Evolutionary conservation across 2,888 invertebrate genomes (phyloP).

Genomic region (Orthonychiurus folsomi): DNA sequence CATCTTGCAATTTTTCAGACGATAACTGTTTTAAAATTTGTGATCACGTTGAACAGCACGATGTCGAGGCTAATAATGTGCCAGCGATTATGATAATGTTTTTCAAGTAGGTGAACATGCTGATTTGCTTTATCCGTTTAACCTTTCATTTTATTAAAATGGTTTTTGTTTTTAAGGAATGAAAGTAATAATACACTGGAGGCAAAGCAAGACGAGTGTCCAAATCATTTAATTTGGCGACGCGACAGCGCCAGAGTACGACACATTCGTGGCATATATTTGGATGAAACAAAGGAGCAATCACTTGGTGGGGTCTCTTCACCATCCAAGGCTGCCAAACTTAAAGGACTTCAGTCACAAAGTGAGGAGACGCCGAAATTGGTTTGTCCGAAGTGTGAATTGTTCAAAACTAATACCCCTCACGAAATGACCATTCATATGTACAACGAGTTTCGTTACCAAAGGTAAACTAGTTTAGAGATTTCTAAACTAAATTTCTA

Average conservation of each 20-base stretch:
- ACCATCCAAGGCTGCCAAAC: not conserved
- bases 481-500: not conserved
- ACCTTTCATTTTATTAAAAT: no score
- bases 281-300: constrained; percentile 38
- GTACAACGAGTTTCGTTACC: constrained; percentile 58
- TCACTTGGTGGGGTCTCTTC: constrained; percentile 2
- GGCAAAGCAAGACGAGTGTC: constrained; percentile 17
- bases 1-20: constrained; percentile 48
- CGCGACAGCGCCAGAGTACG: constrained; percentile 52
- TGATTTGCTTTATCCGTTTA: no score
- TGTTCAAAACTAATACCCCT: constrained; percentile 51
- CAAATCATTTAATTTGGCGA: constrained; percentile 51
- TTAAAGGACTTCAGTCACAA: not conserved
- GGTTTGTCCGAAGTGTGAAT: constrained; percentile 54
- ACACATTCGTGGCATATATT: constrained; percentile 54
- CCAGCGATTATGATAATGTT: constrained; percentile 7
- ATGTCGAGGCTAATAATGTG: not conserved
- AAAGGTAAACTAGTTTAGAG: constrained; percentile 50
- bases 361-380: constrained; percentile 10
- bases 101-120: constrained; percentile 40
- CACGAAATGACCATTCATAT: constrained; percentile 59
- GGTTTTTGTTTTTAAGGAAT: no score
- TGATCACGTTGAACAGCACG: constrained; percentile 12
- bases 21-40: constrained; percentile 29
- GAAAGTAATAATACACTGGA: constrained; percentile 41